Conservation (phyloP, 2,113 vertebrate species). For the Malurus cyaneus region DNA sequence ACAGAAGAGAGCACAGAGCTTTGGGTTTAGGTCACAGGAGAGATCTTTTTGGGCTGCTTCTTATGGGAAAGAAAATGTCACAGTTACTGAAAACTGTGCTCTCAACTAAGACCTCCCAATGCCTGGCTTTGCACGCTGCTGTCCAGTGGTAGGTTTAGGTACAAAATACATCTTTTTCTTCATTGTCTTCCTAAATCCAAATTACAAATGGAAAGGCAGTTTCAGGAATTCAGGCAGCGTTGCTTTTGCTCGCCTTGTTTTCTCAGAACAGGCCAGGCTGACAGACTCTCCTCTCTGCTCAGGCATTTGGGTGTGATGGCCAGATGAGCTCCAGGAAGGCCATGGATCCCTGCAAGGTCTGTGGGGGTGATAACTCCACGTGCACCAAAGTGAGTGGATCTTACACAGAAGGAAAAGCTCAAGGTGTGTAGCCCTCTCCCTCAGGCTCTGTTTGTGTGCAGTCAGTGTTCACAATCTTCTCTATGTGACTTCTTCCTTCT, state of each 20-base stretch:
- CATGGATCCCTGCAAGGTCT: constrained; percentile 83
- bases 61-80: background rate
- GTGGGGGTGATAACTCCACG: constrained; percentile 85
- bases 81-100: background rate
- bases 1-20: background rate
- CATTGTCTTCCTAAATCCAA: background rate
- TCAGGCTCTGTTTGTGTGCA: background rate
- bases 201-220: background rate
- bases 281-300: background rate
- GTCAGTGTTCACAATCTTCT: background rate
- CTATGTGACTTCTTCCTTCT: background rate
- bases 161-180: background rate
- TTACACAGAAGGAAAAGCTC: constrained; percentile 79
- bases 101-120: background rate
- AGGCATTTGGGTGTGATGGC: constrained; percentile 92
- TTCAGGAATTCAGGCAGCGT: background rate
- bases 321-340: constrained; percentile 80
- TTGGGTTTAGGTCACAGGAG: background rate
- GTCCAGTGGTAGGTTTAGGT: background rate
- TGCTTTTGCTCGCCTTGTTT: background rate
- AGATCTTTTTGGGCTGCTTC: background rate
- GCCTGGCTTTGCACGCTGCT: background rate
- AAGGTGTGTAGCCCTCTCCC: constrained; percentile 74
- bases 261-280: background rate
- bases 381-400: constrained; percentile 78